Percentiles rank a stretch among this genome's conserved stretches.
Evolutionary conservation across 2,797 vertebrate genomes (phyloP).

Genomic region (Brachymystax lenok): DNA sequence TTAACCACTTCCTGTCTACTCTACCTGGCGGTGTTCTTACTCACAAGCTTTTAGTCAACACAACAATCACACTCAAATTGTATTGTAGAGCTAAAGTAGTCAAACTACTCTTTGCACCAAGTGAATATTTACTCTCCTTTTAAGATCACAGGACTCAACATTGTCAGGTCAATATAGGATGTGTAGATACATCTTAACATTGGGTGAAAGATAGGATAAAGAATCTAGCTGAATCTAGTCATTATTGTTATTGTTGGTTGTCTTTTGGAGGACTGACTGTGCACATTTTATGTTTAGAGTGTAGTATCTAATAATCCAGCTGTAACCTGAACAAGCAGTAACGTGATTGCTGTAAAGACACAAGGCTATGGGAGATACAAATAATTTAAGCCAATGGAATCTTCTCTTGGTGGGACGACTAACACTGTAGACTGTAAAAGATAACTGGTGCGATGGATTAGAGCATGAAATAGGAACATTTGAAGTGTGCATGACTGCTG

Average conservation of each 20-base stretch:
- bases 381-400: not conserved
- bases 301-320: not conserved
- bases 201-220: not conserved
- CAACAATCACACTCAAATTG: not conserved
- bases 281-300: not conserved
- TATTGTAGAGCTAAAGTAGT: not conserved
- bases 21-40: conserved; percentile 25
- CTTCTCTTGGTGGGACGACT: not conserved
- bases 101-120: not conserved
- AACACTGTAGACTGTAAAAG: not conserved
- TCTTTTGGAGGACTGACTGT: not conserved
- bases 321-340: not conserved
- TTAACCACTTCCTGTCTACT: conserved; percentile 66
- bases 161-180: not conserved
- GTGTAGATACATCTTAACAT: not conserved
- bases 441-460: not conserved
- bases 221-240: not conserved
- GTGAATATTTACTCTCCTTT: not conserved
- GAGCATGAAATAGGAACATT: not conserved
- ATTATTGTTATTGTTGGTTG: not conserved
- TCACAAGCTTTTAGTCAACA: conserved; percentile 17
- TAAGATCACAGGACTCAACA: not conserved
- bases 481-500: not conserved
- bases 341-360: not conserved
- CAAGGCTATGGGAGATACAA: not conserved